A percentile compares a stretch with the other conserved stretches of the same genome.
Evolutionary conservation across 2,888 invertebrate species (phyloP).

Genomic region (Flexamia atlantica): DNA sequence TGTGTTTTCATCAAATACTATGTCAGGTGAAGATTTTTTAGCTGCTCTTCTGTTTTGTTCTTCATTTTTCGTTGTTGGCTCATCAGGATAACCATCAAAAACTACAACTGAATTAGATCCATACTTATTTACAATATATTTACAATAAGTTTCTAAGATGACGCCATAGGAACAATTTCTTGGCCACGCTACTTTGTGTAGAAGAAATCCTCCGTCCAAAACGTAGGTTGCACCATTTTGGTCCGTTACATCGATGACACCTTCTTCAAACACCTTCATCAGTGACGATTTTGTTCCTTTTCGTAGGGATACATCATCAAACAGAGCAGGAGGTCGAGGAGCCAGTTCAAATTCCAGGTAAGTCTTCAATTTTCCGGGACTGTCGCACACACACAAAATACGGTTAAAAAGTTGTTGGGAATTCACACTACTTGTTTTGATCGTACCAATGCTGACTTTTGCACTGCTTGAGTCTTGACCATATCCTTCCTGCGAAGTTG

Average conservation of each 20-base stretch:
- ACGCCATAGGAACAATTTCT: neutral
- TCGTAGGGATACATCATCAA: conserved; percentile 30
- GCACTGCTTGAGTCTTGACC: conserved; percentile 17
- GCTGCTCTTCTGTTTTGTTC: conserved; percentile 8
- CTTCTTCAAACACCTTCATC: conserved; percentile 34
- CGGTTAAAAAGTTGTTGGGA: conserved; percentile 46
- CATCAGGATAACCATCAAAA: conserved; percentile 1
- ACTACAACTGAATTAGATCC: neutral
- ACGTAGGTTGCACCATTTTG: neutral
- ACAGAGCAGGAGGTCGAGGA: conserved; percentile 9
- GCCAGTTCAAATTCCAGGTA: conserved; percentile 36
- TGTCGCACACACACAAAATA: conserved; percentile 42
- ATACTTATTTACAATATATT: neutral
- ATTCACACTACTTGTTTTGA: conserved; percentile 26
- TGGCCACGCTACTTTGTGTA: neutral
- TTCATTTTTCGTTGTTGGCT: conserved; percentile 19
- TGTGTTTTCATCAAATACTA: neutral
- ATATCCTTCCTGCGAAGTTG: conserved; percentile 27
- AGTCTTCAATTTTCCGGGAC: conserved; percentile 17
- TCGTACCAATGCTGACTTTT: neutral
- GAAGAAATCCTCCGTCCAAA: conserved; percentile 2
- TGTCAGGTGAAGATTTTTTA: conserved; percentile 19
- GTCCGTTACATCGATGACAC: neutral
- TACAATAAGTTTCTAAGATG: neutral
- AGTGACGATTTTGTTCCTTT: conserved; percentile 47